These are phyloP conservation scores for Chelidonichthys spinosus DNA, from an alignment of 2,797 vertebrate genomes.

Conservation along the genomic window DNA sequence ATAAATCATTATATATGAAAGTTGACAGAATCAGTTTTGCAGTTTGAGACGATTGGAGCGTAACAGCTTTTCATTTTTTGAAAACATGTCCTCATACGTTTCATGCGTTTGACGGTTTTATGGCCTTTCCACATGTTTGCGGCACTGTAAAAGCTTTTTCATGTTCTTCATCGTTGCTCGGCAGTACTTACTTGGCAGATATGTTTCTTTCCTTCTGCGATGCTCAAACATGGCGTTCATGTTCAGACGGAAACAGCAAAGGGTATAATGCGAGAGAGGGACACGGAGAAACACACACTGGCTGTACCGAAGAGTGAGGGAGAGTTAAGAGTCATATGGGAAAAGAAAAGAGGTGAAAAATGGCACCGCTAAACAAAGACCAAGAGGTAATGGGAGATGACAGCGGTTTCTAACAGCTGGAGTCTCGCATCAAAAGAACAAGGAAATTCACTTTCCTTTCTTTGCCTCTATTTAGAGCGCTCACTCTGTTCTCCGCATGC, in stretches of 20 bases:
- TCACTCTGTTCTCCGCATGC: conserved; percentile 62
- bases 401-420: conserved; percentile 67
- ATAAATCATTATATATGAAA: not conserved
- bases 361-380: conserved; percentile 44
- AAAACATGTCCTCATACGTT: conserved; percentile 8
- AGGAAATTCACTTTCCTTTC: conserved; percentile 67
- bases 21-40: not conserved
- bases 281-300: not conserved
- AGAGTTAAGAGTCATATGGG: not conserved
- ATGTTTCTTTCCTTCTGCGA: conserved; percentile 20
- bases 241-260: not conserved
- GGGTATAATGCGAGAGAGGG: not conserved
- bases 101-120: conserved; percentile 29
- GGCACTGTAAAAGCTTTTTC: conserved; percentile 67
- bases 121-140: conserved; percentile 45
- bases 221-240: conserved; percentile 36
- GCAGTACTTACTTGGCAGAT: conserved; percentile 7
- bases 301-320: conserved; percentile 5
- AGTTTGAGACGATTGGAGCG: conserved; percentile 2
- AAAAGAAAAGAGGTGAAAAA: not conserved
- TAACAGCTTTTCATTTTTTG: conserved; percentile 9
- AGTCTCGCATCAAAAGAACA: conserved; percentile 65
- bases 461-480: conserved; percentile 54
- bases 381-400: conserved; percentile 60
- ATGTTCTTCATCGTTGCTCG: conserved; percentile 50